A percentile compares a stretch with the other conserved stretches of the same genome.
These are phyloP conservation scores for Sycophaga agraensis DNA, from an alignment of 1,140 invertebrate species.

Conservation along the genomic window DNA sequence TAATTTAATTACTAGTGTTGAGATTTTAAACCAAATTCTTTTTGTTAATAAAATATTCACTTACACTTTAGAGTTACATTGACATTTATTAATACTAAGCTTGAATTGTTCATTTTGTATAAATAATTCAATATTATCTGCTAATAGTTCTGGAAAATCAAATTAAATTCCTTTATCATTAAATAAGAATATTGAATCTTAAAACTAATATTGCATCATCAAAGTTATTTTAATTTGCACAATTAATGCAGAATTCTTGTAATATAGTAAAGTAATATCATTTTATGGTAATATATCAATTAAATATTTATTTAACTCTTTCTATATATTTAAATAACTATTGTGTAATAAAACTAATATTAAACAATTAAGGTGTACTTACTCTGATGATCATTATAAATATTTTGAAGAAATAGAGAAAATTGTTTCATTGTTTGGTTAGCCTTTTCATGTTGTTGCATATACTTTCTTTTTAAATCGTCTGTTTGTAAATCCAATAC, in stretches of 20 bases:
- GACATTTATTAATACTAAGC: constrained; percentile 3
- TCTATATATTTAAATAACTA: constrained; percentile 13
- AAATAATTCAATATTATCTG: constrained; percentile 34
- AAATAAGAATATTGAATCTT: neutral
- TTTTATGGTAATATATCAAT: neutral
- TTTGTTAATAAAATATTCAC: neutral
- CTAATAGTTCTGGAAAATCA: constrained; percentile 40
- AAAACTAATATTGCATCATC: neutral
- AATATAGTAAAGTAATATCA: neutral
- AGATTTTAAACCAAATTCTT: no score
- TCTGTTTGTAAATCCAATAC: constrained; percentile 16
- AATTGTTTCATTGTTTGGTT: constrained; percentile 33
- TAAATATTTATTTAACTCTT: neutral
- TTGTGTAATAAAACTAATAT: no score
- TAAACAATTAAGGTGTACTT: no score
- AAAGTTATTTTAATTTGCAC: no score
- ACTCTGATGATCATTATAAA: constrained; percentile 40
- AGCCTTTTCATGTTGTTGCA: constrained; percentile 28
- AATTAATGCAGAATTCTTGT: no score
- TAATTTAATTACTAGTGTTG: no score
- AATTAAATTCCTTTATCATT: neutral
- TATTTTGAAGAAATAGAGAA: constrained; percentile 24
- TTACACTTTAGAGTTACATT: constrained; percentile 13
- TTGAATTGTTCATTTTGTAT: constrained; percentile 28
- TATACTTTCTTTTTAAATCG: constrained; percentile 30